Base-by-base conservation (phyloP, 2,113 vertebrate genomes). In the Ceyx melanurus region DNA sequence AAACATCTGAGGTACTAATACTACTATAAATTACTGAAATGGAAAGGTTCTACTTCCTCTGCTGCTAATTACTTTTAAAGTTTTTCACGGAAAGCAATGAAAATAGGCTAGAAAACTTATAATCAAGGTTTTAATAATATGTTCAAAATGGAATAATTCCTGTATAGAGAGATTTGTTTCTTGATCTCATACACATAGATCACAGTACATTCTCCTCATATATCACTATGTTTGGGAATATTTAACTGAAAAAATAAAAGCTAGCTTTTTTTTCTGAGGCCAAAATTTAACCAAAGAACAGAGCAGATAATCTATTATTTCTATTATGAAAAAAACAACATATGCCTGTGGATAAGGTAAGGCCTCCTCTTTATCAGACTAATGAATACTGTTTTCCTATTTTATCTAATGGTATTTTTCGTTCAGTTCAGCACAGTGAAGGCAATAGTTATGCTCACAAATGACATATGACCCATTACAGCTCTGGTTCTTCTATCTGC, bases 221-320 rank as follows among this genome's bases (percentile, higher is more conserved):
- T 14, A 54, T 60, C 68, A 33, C 26, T 75, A 8, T 72, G 10
- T 68, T 76, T 74, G 35, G 15, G 58, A 92, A 61, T 78, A 82
- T 65, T 86, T 86, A 75, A 53, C 12, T 35, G 28, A 84, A 77
- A 82, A 92, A 92, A 65, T 79, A 90, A 88, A 93, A 90, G 33
- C 40, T 90, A 22, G 37, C 37, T 26, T 1, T 48, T 81, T 83
- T 57, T 73, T 28, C 48, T 81, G 40, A 75, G 22, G 54, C 70
- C 29, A 79, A 88, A 86, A 84, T 84, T 76, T 72, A 81, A 86
- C 57, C 31, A n/a, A 78, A 86, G 68, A 68, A 42, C 40, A 33
- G 50, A 89, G 31, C 80, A 88, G 54, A 65, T 43, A 37, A 37
- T 37, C 37, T 37, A 37, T 37, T 37, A 37, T 37, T 37, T 37